These are phyloP conservation scores for Alviniconcha strummeri DNA, from an alignment of 2,888 invertebrate species.

Conservation along the genomic window DNA sequence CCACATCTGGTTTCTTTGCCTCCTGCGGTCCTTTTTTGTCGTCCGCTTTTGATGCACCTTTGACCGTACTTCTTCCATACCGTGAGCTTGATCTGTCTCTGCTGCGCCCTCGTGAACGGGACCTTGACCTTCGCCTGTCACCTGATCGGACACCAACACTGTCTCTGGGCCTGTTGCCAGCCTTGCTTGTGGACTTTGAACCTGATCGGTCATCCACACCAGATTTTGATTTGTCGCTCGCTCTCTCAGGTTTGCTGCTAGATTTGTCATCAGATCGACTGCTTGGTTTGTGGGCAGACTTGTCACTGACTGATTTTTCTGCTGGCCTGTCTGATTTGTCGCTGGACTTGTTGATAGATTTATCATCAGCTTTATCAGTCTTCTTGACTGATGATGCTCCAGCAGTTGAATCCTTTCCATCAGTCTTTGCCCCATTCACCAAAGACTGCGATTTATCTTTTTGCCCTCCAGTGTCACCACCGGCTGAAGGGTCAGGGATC, in stretches of 20 bases:
- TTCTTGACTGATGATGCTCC: not conserved
- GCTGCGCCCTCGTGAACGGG: constrained; percentile 8
- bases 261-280: constrained; percentile 3
- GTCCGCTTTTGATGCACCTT: not conserved
- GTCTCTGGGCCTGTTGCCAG: not conserved
- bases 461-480: not conserved
- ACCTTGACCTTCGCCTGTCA: constrained; percentile 9
- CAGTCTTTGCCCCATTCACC: not conserved
- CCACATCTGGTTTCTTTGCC: not conserved
- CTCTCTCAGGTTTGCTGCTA: not conserved
- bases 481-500: not conserved
- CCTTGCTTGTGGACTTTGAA: not conserved
- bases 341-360: not conserved
- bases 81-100: constrained; percentile 19
- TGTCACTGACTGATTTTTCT: not conserved
- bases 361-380: not conserved
- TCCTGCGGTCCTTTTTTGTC: constrained; percentile 2
- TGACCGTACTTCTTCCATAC: constrained; percentile 6
- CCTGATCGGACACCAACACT: not conserved
- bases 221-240: not conserved
- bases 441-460: not conserved
- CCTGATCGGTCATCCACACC: constrained; percentile 3
- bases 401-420: not conserved
- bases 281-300: not conserved
- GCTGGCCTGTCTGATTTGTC: not conserved